phyloP scores from a whole-genome alignment of 2,888 invertebrate species.

The Theretra japonica region DNA sequence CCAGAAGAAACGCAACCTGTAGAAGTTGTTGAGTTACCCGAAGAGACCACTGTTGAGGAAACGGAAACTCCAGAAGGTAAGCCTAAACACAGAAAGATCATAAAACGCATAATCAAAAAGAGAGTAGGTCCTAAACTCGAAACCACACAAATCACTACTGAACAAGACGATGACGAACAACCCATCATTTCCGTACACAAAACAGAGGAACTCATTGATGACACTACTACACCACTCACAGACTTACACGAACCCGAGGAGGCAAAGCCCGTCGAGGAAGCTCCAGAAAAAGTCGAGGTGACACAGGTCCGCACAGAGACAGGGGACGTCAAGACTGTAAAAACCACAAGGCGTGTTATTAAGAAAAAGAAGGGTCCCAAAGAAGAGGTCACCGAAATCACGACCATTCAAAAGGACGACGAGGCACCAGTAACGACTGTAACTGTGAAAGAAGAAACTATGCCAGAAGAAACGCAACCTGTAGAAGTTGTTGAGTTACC shows the following conservation, averaged over 20 bases:
- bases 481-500: constrained; percentile 49
- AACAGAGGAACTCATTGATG: constrained; percentile 50
- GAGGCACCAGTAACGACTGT: constrained; percentile 39
- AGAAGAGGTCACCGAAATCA: constrained; percentile 48
- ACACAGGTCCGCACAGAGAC: constrained; percentile 49
- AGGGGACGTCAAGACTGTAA: constrained; percentile 45
- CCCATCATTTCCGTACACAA: constrained; percentile 66
- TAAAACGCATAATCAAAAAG: constrained; percentile 53
- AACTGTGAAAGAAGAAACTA: constrained; percentile 52
- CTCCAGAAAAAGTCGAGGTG: constrained; percentile 41
- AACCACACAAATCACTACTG: constrained; percentile 45
- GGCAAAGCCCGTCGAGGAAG: constrained; percentile 41
- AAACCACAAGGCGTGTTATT: constrained; percentile 52
- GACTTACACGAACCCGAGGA: constrained; percentile 36
- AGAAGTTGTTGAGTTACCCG: constrained; percentile 47
- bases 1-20: constrained; percentile 31
- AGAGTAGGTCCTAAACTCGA: constrained; percentile 50
- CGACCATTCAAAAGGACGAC: constrained; percentile 41
- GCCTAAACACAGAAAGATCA: constrained; percentile 47
- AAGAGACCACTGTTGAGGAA: constrained; percentile 58
- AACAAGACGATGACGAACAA: constrained; percentile 42
- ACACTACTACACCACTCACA: constrained; percentile 39
- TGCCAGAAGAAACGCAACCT: constrained; percentile 31
- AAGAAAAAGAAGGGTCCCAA: constrained; percentile 51
- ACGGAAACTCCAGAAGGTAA: constrained; percentile 48